Conservation (phyloP, 2,888 invertebrate species). For the Nebria brevicollis region DNA sequence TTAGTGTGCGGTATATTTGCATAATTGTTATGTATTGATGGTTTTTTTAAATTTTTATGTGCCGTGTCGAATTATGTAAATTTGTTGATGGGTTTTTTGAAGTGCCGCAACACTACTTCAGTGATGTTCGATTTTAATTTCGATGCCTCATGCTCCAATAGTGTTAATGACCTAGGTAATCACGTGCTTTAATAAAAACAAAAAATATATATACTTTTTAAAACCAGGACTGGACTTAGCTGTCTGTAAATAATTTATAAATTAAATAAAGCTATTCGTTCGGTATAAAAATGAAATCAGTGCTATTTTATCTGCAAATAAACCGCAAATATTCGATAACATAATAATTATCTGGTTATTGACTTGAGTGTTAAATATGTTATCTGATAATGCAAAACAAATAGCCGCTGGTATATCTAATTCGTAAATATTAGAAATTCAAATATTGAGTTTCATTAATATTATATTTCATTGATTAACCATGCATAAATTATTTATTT, state of each 20-base stretch:
- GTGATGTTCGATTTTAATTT: not conserved
- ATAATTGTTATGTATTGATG: no score
- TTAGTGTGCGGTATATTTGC: no score
- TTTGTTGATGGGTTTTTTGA: not conserved
- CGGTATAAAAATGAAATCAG: no score
- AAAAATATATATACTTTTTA: not conserved
- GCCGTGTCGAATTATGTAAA: not conserved
- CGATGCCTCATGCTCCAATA: not conserved
- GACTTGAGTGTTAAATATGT: not conserved
- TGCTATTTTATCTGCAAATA: not conserved
- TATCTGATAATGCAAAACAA: not conserved
- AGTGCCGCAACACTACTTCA: not conserved
- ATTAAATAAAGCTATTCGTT: no score
- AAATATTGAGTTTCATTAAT: not conserved
- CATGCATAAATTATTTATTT: no score
- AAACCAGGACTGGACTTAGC: not conserved
- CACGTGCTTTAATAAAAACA: not conserved
- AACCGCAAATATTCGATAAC: not conserved
- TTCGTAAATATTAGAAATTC: not conserved
- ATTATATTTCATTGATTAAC: not conserved
- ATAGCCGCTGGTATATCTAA: not conserved
- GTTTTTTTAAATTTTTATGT: no score
- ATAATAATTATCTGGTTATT: not conserved
- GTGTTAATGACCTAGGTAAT: conserved; percentile 1
- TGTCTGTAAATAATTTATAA: not conserved